Evolutionary conservation across 2,888 invertebrate species (phyloP).

Genomic region (Disparrhopalites patrizii): DNA sequence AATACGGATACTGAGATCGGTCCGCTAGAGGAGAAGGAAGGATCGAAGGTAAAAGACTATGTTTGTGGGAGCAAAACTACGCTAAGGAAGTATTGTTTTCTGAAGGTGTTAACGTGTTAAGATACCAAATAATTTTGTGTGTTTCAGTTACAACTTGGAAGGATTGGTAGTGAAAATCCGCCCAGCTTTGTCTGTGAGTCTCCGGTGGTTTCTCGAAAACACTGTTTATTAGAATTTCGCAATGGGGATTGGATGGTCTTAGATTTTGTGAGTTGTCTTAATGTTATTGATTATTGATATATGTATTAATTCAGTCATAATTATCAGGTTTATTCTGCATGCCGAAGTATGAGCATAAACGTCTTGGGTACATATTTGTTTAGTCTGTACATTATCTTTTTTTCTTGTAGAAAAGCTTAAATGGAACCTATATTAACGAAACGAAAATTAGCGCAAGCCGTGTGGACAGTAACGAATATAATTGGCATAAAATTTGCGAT

Average conservation of each 20-base stretch:
- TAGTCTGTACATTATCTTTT: background rate
- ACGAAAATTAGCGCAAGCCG: background rate
- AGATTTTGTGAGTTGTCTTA: background rate
- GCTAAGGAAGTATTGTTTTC: too few species aligned
- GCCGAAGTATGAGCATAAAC: background rate
- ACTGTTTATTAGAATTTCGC: background rate
- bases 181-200: background rate
- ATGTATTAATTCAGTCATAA: background rate
- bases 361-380: too few species aligned
- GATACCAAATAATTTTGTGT: too few species aligned
- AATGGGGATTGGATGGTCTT: background rate
- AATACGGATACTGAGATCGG: background rate
- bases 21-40: background rate
- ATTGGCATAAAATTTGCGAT: background rate
- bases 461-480: background rate
- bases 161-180: too few species aligned
- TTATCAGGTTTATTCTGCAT: background rate
- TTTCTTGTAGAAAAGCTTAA: background rate
- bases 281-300: background rate
- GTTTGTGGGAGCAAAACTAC: too few species aligned
- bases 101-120: too few species aligned
- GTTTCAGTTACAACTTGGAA: too few species aligned
- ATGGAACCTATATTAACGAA: background rate
- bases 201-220: conserved; percentile 2
- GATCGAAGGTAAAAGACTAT: background rate